These are phyloP conservation scores for Tenthredo livida DNA, from an alignment of 2,888 invertebrate genomes.

Conservation along the genomic window DNA sequence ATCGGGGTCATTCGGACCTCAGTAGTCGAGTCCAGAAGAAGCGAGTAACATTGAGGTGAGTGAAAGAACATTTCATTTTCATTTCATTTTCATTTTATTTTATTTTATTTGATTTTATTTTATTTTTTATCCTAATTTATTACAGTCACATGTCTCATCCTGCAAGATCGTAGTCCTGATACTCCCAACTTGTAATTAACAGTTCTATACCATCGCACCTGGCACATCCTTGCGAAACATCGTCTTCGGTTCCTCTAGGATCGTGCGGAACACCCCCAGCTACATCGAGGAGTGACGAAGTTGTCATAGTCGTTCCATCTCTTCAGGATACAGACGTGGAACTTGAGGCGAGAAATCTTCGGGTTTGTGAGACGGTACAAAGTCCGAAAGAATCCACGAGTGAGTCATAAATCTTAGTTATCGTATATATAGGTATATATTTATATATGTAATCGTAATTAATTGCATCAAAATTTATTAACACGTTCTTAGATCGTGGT, in stretches of 20 bases:
- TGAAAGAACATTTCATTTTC: background rate
- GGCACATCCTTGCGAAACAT: constrained; percentile 67
- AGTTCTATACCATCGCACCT: constrained; percentile 71
- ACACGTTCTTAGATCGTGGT: constrained; percentile 6
- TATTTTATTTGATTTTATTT: no score
- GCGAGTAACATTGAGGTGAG: constrained; percentile 90
- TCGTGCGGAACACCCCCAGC: constrained; percentile 51
- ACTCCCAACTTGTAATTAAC: constrained; percentile 13
- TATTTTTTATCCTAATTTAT: constrained; percentile 12
- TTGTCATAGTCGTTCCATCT: constrained; percentile 80
- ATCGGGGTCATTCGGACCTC: constrained; percentile 87
- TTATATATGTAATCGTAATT: background rate
- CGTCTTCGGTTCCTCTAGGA: constrained; percentile 53
- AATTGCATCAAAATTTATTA: constrained; percentile 19
- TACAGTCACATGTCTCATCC: constrained; percentile 22
- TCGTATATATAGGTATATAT: no score
- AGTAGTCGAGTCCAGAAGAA: constrained; percentile 88
- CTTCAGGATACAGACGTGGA: constrained; percentile 70
- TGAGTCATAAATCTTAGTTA: constrained; percentile 57
- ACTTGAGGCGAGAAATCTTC: constrained; percentile 58
- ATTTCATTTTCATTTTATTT: no score
- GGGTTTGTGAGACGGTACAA: constrained; percentile 55
- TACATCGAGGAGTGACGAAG: constrained; percentile 77
- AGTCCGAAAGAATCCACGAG: constrained; percentile 65
- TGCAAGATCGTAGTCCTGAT: background rate